phyloP scores from a whole-genome alignment of 2,797 vertebrate species.

The Kryptolebias ocellatus region DNA sequence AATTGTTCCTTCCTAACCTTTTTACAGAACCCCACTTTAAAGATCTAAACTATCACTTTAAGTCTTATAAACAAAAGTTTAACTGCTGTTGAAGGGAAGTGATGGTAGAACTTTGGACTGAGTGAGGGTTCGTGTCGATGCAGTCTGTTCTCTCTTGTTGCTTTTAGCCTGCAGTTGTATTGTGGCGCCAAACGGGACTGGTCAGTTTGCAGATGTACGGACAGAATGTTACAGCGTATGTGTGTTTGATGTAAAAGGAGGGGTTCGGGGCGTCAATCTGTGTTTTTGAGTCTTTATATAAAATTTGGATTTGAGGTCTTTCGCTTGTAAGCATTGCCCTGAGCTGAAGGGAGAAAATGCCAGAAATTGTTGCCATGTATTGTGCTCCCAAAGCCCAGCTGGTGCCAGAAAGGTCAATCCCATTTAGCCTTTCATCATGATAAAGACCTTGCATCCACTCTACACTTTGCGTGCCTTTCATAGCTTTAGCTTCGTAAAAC shows the following conservation, averaged over 20 bases:
- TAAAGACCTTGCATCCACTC: constrained; percentile 68
- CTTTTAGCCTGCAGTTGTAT: constrained; percentile 79
- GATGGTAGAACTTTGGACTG: constrained; percentile 66
- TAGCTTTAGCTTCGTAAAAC: constrained; percentile 66
- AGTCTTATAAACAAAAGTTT: constrained; percentile 28
- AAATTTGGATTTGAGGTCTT: constrained; percentile 75
- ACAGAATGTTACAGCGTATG: constrained; percentile 46
- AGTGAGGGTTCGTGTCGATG: constrained; percentile 71
- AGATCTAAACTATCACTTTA: no score
- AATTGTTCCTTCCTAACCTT: no score
- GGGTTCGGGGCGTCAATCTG: constrained; percentile 55
- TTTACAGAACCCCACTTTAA: no score
- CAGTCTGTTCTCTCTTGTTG: constrained; percentile 75
- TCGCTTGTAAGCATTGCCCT: constrained; percentile 74
- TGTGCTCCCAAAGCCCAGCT: constrained; percentile 78
- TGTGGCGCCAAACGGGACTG: constrained; percentile 74
- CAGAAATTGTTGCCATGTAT: constrained; percentile 72
- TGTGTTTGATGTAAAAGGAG: constrained; percentile 67
- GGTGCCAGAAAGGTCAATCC: constrained; percentile 79
- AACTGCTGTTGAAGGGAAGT: constrained; percentile 50
- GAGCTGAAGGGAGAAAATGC: constrained; percentile 73
- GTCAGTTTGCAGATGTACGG: constrained; percentile 73
- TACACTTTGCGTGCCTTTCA: constrained; percentile 69
- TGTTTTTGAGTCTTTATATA: constrained; percentile 70
- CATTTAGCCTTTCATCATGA: constrained; percentile 81